A percentile compares a stretch with the other conserved stretches of the same genome.
Evolutionary conservation across 2,113 vertebrate genomes (phyloP).

Genomic region (Baryphthengus martii): DNA sequence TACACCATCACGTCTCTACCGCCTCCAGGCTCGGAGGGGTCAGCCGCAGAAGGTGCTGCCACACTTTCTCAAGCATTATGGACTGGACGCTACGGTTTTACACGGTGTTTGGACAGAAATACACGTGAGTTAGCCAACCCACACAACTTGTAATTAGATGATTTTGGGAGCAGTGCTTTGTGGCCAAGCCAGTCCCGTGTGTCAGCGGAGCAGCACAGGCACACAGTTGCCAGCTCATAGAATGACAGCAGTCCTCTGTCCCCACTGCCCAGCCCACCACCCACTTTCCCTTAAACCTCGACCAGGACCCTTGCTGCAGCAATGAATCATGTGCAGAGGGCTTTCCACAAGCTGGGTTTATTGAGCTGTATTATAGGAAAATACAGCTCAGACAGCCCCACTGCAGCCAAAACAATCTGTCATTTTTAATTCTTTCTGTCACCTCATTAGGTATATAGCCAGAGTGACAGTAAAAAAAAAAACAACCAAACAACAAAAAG

Average conservation of each 20-base stretch:
- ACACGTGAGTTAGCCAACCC: not conserved
- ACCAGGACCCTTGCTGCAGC: not conserved
- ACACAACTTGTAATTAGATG: not conserved
- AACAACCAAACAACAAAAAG: not conserved
- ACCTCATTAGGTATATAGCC: constrained; percentile 69
- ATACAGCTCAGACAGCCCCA: constrained; percentile 58
- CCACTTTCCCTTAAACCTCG: not conserved
- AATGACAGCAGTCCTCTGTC: not conserved
- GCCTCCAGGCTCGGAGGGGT: not conserved
- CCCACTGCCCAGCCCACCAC: not conserved
- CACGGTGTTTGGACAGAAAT: not conserved
- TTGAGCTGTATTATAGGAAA: constrained; percentile 61
- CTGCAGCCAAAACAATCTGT: constrained; percentile 70
- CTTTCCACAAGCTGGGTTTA: constrained; percentile 65
- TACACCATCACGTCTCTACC: rapidly evolving
- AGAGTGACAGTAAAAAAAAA: constrained; percentile 52
- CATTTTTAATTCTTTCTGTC: constrained; percentile 80
- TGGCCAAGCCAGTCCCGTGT: not conserved
- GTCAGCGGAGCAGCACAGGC: not conserved
- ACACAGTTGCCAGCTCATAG: not conserved
- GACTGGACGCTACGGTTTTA: not conserved
- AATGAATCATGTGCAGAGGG: constrained; percentile 46
- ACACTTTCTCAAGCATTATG: not conserved
- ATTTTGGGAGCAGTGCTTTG: not conserved
- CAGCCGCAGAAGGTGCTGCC: rapidly evolving